Percentiles rank a stretch among this genome's conserved stretches.
These are phyloP conservation scores for Sebastes fasciatus DNA, from an alignment of 2,113 vertebrate species.

Conservation along the genomic window DNA sequence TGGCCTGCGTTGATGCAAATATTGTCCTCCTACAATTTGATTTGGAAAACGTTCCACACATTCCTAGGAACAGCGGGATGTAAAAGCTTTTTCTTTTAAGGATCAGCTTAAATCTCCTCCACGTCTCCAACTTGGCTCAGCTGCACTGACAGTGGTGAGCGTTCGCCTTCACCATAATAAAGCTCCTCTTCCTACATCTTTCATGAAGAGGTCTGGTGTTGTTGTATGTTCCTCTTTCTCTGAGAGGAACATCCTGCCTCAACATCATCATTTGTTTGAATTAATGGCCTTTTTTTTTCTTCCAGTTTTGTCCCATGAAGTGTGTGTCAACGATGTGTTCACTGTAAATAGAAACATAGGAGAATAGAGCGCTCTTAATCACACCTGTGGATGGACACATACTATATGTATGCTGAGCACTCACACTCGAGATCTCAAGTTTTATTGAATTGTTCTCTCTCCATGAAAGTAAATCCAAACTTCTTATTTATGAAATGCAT, in stretches of 20 bases:
- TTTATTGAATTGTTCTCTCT: neutral
- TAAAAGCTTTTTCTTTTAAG: neutral
- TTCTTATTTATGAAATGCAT: neutral
- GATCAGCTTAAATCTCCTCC: slow-evolving; percentile 28
- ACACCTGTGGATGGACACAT: neutral
- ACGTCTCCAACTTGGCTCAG: slow-evolving; percentile 30
- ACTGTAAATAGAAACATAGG: neutral
- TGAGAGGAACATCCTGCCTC: slow-evolving; percentile 4
- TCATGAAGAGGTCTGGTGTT: slow-evolving; percentile 30
- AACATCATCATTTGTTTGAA: neutral
- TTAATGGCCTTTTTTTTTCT: neutral
- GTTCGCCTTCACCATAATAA: neutral
- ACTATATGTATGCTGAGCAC: neutral
- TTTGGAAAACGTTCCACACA: slow-evolving; percentile 35
- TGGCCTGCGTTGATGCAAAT: slow-evolving; percentile 10
- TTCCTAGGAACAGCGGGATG: slow-evolving; percentile 7
- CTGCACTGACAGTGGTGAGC: neutral
- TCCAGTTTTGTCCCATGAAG: neutral
- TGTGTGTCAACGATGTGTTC: neutral
- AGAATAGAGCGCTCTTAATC: neutral
- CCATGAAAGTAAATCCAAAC: neutral
- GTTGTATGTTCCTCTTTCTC: slow-evolving; percentile 8
- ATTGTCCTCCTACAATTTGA: slow-evolving; percentile 38
- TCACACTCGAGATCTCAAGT: neutral
- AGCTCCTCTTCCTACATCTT: slow-evolving; percentile 35